These are phyloP conservation scores for Aleiodes leptofemur DNA, from an alignment of 2,888 invertebrate species.

Conservation along the genomic window DNA sequence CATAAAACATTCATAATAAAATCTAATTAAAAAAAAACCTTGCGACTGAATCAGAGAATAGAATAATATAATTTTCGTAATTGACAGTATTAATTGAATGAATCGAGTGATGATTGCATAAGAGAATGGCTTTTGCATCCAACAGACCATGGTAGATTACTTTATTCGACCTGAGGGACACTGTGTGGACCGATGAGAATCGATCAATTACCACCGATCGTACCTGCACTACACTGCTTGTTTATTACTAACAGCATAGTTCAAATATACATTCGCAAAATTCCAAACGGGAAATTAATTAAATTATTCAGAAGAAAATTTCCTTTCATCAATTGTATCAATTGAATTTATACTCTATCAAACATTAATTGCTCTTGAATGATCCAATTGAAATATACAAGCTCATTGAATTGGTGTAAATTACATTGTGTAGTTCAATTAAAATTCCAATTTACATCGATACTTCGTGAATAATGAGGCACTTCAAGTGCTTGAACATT, in stretches of 20 bases:
- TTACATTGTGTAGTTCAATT: not conserved
- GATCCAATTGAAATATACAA: not conserved
- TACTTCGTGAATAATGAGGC: slow-evolving; percentile 12
- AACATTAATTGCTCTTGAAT: slow-evolving; percentile 8
- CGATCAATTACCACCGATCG: slow-evolving; percentile 49
- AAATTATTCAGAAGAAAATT: too few species aligned
- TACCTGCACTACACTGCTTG: not conserved
- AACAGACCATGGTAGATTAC: slow-evolving; percentile 19
- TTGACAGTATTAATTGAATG: slow-evolving; percentile 30
- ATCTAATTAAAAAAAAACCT: too few species aligned
- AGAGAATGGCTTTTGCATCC: slow-evolving; percentile 26
- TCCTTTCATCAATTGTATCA: too few species aligned
- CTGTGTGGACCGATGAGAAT: slow-evolving; percentile 34
- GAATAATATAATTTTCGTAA: slow-evolving; percentile 1
- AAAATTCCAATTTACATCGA: not conserved
- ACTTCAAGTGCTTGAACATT: not conserved
- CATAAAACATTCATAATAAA: too few species aligned
- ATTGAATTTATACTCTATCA: too few species aligned
- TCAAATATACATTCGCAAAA: not conserved
- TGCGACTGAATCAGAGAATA: too few species aligned
- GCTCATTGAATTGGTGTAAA: not conserved
- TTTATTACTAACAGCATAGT: not conserved
- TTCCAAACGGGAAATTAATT: too few species aligned
- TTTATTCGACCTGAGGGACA: slow-evolving; percentile 29
- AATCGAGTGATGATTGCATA: slow-evolving; percentile 31